A percentile compares a stretch with the other conserved stretches of the same genome.
These are phyloP conservation scores for Anadara kagoshimensis DNA, from an alignment of 1,140 invertebrate species.

Conservation along the genomic window DNA sequence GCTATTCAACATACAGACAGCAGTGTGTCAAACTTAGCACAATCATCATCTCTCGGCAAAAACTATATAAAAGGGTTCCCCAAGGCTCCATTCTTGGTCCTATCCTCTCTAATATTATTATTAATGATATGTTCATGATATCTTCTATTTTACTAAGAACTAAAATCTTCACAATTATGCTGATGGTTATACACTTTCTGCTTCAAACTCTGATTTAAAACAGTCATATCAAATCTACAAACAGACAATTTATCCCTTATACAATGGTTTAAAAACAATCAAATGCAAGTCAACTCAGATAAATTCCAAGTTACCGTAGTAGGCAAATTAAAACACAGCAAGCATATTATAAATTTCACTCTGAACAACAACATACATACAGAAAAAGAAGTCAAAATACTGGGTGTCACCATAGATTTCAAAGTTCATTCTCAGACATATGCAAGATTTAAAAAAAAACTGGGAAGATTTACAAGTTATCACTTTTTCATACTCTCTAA, in stretches of 20 bases:
- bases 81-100: slow-evolving; percentile 1
- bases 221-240: not conserved
- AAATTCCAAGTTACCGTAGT: not conserved
- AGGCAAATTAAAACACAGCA: not conserved
- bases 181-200: not conserved
- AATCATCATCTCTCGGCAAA: not conserved
- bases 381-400: not conserved
- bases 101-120: not conserved
- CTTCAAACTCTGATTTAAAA: not conserved
- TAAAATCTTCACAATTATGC: not conserved
- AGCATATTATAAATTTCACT: not conserved
- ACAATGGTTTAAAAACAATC: not conserved
- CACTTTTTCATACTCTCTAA: too few species aligned
- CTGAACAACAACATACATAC: not conserved
- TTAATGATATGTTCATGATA: too few species aligned
- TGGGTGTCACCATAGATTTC: not conserved
- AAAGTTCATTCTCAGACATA: too few species aligned
- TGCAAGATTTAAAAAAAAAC: too few species aligned
- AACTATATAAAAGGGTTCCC: not conserved
- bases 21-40: not conserved
- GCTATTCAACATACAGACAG: not conserved
- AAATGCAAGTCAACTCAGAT: not conserved
- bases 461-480: too few species aligned
- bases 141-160: not conserved
- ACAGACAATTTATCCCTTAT: not conserved